phyloP scores from a whole-genome alignment of 2,888 invertebrate genomes.

The Drosophila neoperkinsi region DNA sequence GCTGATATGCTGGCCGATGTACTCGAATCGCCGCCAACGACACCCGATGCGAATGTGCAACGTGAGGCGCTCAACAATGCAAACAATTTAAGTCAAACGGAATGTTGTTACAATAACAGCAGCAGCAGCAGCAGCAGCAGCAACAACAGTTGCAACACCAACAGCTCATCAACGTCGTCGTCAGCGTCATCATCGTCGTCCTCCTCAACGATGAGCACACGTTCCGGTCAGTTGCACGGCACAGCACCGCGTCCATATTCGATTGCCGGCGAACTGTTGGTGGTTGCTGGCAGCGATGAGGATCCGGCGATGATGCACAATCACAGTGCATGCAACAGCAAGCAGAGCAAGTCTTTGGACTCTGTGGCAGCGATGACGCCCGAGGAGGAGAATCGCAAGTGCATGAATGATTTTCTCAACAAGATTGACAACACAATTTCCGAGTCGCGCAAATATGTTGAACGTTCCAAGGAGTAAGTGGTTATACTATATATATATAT shows the following conservation, averaged over 20 bases:
- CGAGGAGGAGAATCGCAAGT: slow-evolving; percentile 91
- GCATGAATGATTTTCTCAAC: slow-evolving; percentile 92
- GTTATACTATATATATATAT: neutral
- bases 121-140: slow-evolving; percentile 24
- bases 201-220: slow-evolving; percentile 33
- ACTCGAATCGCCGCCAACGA: slow-evolving; percentile 72
- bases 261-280: slow-evolving; percentile 85
- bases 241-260: slow-evolving; percentile 86
- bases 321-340: slow-evolving; percentile 76
- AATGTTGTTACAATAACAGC: slow-evolving; percentile 34
- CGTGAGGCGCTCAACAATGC: slow-evolving; percentile 83
- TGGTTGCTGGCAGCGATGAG: slow-evolving; percentile 72
- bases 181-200: slow-evolving; percentile 42
- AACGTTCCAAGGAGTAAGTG: slow-evolving; percentile 94
- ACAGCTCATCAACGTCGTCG: slow-evolving; percentile 47
- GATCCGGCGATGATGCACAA: slow-evolving; percentile 68
- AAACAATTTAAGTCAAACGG: slow-evolving; percentile 55
- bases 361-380: slow-evolving; percentile 87
- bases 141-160: slow-evolving; percentile 56
- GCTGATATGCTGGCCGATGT: slow-evolving; percentile 55
- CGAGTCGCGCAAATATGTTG: slow-evolving; percentile 92
- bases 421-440: slow-evolving; percentile 94
- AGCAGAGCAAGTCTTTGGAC: slow-evolving; percentile 85
- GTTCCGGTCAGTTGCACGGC: slow-evolving; percentile 77
- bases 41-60: slow-evolving; percentile 76